Base-by-base conservation (phyloP, 2,113 vertebrate genomes). In the Centropus unirufus region DNA sequence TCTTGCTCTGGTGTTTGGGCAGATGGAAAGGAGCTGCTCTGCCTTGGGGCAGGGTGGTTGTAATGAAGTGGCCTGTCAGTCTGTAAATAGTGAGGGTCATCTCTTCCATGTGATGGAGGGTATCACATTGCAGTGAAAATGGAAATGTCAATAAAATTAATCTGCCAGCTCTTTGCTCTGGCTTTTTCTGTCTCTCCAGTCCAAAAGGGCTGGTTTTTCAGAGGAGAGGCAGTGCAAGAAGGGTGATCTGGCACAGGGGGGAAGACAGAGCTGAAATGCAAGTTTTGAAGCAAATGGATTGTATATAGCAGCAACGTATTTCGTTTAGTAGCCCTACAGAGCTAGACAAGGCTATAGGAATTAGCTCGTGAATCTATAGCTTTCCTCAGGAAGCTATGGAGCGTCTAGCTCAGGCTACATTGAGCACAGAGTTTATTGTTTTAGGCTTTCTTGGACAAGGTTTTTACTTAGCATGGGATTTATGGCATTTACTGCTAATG, bases 101-200 rank as follows among this genome's bases (percentile, higher is more conserved):
- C 98, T 98, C 95, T 98, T 98, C 98, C 97, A 98, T 98, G 98
- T 98, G 98, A 98, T 99, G 98, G 98, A 98, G 98, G 98, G 98
- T 99, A 99, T 99, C 99, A 94, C 98, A 97, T 99, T 99, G 99
- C 99, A 99, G 98, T 98, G 98, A 99, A 99, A 99, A 99, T 99
- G 99, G 99, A 99, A 99, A 99, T 98, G 98, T 99, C 99, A 99
- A 99, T 99, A 99, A 99, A 99, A 99, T 99, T 99, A 99, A 99
- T 99, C 99, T 99, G 98, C 98, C 98, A 98, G 98, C 98, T 99
- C 98, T 99, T 98, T 99, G 98, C 98, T 98, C 98, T 98, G 98
- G 98, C 97, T 98, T 98, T 95, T 98, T 98, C 94, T 96, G 95
- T 95, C 96, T 97, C 97, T 97, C 95, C 75, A 92, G 97, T 98